Evolutionary conservation across 2,797 vertebrate species (phyloP).

Genomic region (Siniperca scherzeri): DNA sequence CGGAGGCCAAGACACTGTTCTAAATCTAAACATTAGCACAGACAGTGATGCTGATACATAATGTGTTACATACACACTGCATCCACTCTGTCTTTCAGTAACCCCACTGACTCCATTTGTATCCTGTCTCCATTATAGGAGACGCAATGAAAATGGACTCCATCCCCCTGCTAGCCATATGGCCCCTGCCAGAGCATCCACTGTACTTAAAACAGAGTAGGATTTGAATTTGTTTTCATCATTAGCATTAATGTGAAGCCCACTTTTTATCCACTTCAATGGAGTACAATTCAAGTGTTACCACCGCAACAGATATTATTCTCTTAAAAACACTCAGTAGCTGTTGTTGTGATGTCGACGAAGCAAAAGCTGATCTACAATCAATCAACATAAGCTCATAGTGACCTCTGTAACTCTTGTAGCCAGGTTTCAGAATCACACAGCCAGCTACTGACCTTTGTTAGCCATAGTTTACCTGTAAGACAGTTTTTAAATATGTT

Average conservation of each 20-base stretch:
- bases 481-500: conserved; percentile 42
- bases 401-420: conserved; percentile 1
- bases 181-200: conserved; percentile 41
- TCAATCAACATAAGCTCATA: background rate
- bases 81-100: conserved; percentile 46
- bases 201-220: conserved; percentile 55
- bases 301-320: conserved; percentile 14
- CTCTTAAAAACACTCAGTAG: conserved; percentile 23
- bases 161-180: conserved; percentile 63
- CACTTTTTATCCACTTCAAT: conserved; percentile 44
- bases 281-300: conserved; percentile 32
- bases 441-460: conserved; percentile 51
- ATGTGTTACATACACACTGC: conserved; percentile 32
- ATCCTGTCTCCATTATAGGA: conserved; percentile 65
- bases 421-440: conserved; percentile 7
- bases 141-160: conserved; percentile 68
- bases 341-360: conserved; percentile 8
- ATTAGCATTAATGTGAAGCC: conserved; percentile 55
- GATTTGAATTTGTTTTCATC: conserved; percentile 53
- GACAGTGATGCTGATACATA: conserved; percentile 50
- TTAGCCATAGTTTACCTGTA: conserved; percentile 36
- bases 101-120: conserved; percentile 75
- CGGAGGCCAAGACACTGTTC: conserved; percentile 53
- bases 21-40: conserved; percentile 65
- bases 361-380: conserved; percentile 25